Base-by-base conservation (phyloP, 2,797 vertebrate species). In the Bradypus variegatus region DNA sequence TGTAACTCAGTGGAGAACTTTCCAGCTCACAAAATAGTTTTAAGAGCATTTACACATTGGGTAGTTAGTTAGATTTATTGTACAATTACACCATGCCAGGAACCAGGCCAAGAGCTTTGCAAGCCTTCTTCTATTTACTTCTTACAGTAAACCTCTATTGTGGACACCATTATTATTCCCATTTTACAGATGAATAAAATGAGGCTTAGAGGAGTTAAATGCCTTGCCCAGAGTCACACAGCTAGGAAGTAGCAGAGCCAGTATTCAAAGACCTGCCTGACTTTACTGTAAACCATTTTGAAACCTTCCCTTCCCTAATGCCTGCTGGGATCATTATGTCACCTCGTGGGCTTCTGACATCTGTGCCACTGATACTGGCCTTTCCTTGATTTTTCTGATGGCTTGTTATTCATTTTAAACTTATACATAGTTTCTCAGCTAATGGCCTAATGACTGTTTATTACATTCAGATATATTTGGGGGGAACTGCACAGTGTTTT, bases 151-250 rank as follows among this genome's bases (percentile, higher is more conserved):
- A 16, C 45, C 48, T 58, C 29, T 15, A 53, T 29, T 33, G 33
- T 21, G 38, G 76, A 36, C 16, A 3, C 48, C 25, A n/a, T 55
- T n/a, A 82, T 78, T 36, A 38, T 60, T 62, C 41, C 55, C 81
- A 69, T 53, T 86, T 90, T 80, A 77, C 72, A 86, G 38, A 76
- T 45, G 36, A 89, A 69, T 78, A 88, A 91, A 77, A 50, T 58
- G 86, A 89, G 58, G 19, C 73, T 91, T 88, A 73, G 25, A 29
- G 41, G 72, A 45, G 25, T 73, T 45, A 29, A 80, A 41, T n/a
- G 41, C n/a, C 25, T 91, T 84, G 36, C 45, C 53, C 67, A 53
- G 45, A 45, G 48, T 91, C 89, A 81, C 48, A 60, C 33, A 41
- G 18, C 73, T 67, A 38, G 18, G 60, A 79, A 76, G 55, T 41